Evolutionary conservation across 2,888 invertebrate genomes (phyloP), one percentile per base, ranked within the genome.

Genomic region (Philereme vetulata): DNA sequence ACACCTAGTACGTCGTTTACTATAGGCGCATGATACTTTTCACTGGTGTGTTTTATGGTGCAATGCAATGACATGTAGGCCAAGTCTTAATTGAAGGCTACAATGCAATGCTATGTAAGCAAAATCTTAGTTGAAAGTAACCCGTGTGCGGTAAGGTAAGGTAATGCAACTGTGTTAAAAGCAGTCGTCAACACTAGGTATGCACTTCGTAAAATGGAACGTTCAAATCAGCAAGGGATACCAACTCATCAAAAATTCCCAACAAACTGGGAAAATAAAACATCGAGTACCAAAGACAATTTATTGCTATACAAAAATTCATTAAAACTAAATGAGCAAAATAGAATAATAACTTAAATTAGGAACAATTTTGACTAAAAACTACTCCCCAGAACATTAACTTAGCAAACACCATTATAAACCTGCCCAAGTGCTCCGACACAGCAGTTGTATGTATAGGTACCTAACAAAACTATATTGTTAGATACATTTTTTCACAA

Each of bases 361-460:
- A 88, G 87, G 86, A 86, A 87, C 86, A 70, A 86, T 81, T 79
- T 81, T 76, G 80, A 73, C 74, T 81, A 80, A 43, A 62, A 73
- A 72, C 81, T 82, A 83, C 72, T 64, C 75, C 72, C 55, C 68
- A 68, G 67, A 55, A 51, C 46, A 33, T 53, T 56, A 58, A 43
- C 60, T 60, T 62, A 62, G 56, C 65, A 65, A 62, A 65, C 61
- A 59, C 63, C 58, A 52, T 56, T 44, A 50, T 36, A 51, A 52
- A 34, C 35, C 40, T 36, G 35, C 10, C 21, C 33, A 34, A 9
- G 21, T 21, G 21, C 21, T 21, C 21, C 5, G n/a, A 40, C 50
- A 38, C 38, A 8, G 7, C 4, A 5, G 38, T 38, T 38, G 0
- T 8, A 8, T 38, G 7, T 7, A 6, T 38, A 0, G 1, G 7